Evolutionary conservation across 2,797 vertebrate genomes (phyloP).

Genomic region (Brotogeris chrysoptera): DNA sequence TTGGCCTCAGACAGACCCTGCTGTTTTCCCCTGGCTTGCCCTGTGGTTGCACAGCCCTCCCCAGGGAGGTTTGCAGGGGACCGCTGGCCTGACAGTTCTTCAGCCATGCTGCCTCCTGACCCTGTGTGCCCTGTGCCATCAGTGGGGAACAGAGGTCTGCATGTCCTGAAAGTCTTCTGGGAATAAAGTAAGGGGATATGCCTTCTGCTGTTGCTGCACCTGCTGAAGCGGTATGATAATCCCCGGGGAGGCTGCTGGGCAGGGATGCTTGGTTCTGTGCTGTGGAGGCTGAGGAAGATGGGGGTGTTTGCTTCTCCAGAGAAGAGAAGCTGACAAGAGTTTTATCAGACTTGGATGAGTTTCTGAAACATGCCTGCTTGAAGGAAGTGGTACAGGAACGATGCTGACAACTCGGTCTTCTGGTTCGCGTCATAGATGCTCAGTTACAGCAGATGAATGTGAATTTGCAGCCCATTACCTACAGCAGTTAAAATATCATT

Average conservation of each 20-base stretch:
- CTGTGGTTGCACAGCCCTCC: background rate
- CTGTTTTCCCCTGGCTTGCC: background rate
- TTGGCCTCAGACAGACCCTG: background rate
- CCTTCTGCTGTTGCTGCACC: background rate
- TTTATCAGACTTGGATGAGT: background rate
- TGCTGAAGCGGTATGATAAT: background rate
- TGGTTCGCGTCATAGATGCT: background rate
- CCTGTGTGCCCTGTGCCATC: accelerated
- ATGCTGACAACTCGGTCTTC: background rate
- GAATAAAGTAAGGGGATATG: slow-evolving; percentile 25
- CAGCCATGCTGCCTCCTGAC: background rate
- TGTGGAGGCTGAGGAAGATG: background rate
- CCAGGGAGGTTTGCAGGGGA: background rate
- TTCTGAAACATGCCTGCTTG: background rate
- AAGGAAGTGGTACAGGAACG: background rate
- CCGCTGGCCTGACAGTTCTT: background rate
- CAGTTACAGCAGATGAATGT: background rate
- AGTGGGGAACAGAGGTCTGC: background rate
- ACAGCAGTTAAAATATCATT: background rate
- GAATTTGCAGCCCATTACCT: background rate
- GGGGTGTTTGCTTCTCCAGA: background rate
- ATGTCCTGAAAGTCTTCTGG: background rate
- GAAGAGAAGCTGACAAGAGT: background rate
- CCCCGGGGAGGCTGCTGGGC: background rate
- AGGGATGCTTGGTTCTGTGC: background rate